These are phyloP conservation scores for Sebastes aleutianus DNA, from an alignment of 2,797 vertebrate genomes.

Conservation along the genomic window DNA sequence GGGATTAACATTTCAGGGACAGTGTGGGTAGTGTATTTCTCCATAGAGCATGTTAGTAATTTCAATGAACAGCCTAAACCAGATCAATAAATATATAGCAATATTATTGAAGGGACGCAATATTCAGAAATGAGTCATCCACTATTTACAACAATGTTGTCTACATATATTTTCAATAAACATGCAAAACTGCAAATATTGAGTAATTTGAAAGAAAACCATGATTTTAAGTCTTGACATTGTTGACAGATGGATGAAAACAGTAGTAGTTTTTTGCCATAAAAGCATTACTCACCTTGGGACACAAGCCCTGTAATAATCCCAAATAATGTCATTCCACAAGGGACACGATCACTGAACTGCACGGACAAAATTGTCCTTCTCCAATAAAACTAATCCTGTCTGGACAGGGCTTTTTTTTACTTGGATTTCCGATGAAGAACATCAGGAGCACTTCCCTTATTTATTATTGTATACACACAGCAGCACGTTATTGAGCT, in stretches of 20 bases:
- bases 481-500: neutral
- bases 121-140: constrained; percentile 6
- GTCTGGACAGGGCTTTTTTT: neutral
- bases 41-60: constrained; percentile 11
- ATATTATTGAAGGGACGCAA: constrained; percentile 7
- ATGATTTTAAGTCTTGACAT: constrained; percentile 9
- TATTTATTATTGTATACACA: neutral
- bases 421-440: neutral
- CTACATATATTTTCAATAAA: neutral
- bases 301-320: constrained; percentile 45
- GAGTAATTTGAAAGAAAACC: constrained; percentile 10
- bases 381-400: constrained; percentile 27
- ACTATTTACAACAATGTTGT: neutral
- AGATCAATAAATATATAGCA: constrained; percentile 1
- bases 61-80: constrained; percentile 24
- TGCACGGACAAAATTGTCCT: constrained; percentile 4
- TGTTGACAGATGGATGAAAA: constrained; percentile 49
- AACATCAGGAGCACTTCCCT: neutral
- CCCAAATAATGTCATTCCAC: constrained; percentile 34
- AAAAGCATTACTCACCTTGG: constrained; percentile 38
- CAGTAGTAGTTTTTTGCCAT: constrained; percentile 29
- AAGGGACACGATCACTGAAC: constrained; percentile 23
- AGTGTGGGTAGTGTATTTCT: constrained; percentile 32
- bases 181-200: neutral
- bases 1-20: constrained; percentile 39